These are phyloP conservation scores for Rhogogaster chlorosoma DNA, from an alignment of 2,888 invertebrate genomes.

Conservation along the genomic window DNA sequence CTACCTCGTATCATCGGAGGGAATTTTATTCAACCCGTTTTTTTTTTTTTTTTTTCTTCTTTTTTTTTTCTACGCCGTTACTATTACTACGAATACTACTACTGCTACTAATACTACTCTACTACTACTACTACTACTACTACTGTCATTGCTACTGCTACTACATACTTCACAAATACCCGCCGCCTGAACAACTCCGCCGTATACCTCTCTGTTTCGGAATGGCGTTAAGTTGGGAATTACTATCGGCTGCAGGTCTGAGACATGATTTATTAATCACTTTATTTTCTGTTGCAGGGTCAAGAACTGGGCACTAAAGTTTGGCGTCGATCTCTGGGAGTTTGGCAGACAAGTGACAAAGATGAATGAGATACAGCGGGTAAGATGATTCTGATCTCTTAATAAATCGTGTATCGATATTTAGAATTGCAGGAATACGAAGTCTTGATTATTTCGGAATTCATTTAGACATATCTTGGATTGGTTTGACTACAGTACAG, in stretches of 20 bases:
- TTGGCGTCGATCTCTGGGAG: conserved; percentile 94
- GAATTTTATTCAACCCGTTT: conserved; percentile 24
- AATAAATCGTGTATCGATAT: not conserved
- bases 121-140: not conserved
- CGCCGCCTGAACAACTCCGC: not conserved
- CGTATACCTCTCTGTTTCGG: not conserved
- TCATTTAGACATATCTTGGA: not conserved
- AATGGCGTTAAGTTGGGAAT: not conserved
- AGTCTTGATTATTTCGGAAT: not conserved
- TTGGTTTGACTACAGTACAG: not conserved
- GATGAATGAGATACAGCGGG: conserved; percentile 93
- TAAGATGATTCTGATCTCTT: conserved; percentile 79
- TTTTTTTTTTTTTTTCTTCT: no score
- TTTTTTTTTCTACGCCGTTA: not conserved
- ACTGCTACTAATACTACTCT: not conserved
- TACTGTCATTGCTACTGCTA: not conserved
- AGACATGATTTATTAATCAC: not conserved
- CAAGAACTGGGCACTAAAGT: conserved; percentile 94
- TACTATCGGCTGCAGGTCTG: not conserved
- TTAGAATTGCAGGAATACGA: not conserved
- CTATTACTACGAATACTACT: not conserved
- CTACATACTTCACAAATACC: not conserved
- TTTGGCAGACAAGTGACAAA: conserved; percentile 92
- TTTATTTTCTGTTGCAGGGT: conserved; percentile 82
- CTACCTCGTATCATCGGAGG: not conserved